A percentile compares a stretch with the other conserved stretches of the same genome.
Conservation (phyloP, 2,888 invertebrate species). For the Andrena hattorfiana region DNA sequence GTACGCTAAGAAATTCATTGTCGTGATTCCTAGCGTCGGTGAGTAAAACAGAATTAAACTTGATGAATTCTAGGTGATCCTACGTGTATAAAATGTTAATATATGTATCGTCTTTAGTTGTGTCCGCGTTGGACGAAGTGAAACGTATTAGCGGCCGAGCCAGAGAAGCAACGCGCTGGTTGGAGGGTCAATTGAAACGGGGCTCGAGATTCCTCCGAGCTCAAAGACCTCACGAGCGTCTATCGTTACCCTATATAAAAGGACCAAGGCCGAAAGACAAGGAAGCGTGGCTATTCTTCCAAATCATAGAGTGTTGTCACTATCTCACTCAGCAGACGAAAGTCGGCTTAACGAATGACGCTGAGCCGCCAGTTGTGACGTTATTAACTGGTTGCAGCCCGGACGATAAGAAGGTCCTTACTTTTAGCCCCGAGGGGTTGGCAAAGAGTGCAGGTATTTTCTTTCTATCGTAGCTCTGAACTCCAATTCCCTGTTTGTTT, state of each 20-base stretch:
- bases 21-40: slow-evolving; percentile 96
- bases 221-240: slow-evolving; percentile 93
- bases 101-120: slow-evolving; percentile 86
- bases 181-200: slow-evolving; percentile 94
- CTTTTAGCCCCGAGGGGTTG: slow-evolving; percentile 91
- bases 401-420: slow-evolving; percentile 86
- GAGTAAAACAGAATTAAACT: slow-evolving; percentile 79
- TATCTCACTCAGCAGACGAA: slow-evolving; percentile 88
- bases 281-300: slow-evolving; percentile 90
- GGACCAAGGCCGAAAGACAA: slow-evolving; percentile 92
- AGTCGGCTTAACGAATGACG: slow-evolving; percentile 78
- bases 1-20: slow-evolving; percentile 93
- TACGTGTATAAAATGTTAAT: neutral
- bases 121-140: slow-evolving; percentile 94
- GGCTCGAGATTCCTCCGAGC: slow-evolving; percentile 95
- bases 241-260: slow-evolving; percentile 90
- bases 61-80: neutral
- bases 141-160: slow-evolving; percentile 94
- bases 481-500: neutral
- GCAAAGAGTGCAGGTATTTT: slow-evolving; percentile 89
- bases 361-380: slow-evolving; percentile 89
- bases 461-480: neutral
- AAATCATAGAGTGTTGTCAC: slow-evolving; percentile 94
- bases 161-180: slow-evolving; percentile 96
- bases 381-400: slow-evolving; percentile 89